Conservation (phyloP, 1,140 invertebrate species). For the Trypoxylus dichotomus region DNA sequence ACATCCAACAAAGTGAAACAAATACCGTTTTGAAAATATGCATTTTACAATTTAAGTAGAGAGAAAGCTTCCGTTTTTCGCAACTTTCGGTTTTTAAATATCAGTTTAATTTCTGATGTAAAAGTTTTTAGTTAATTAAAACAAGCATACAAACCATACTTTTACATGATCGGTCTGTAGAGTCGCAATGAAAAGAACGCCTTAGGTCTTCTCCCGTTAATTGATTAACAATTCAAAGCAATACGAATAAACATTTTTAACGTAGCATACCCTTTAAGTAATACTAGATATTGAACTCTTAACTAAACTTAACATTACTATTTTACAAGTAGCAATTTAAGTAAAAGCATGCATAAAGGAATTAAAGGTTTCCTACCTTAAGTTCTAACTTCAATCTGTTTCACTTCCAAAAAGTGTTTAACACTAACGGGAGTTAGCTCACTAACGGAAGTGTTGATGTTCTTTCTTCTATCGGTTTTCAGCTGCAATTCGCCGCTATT, state of each 20-base stretch:
- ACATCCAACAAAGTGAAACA: too few relatives aligned
- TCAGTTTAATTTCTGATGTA: too few relatives aligned
- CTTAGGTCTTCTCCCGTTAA: background rate
- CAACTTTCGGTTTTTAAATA: too few relatives aligned
- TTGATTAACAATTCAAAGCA: background rate
- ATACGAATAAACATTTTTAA: background rate
- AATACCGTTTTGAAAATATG: too few relatives aligned
- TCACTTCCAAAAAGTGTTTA: background rate
- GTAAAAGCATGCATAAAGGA: background rate
- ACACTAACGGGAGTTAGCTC: background rate
- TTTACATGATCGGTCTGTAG: too few relatives aligned
- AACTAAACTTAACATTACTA: background rate
- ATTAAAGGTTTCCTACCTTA: slow-evolving; percentile 11
- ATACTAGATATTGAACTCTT: background rate
- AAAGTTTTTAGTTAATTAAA: too few relatives aligned
- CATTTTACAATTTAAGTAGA: too few relatives aligned
- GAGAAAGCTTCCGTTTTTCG: too few relatives aligned
- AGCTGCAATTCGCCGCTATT: background rate
- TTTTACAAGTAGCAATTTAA: background rate
- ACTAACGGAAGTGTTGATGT: background rate
- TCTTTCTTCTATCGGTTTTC: background rate
- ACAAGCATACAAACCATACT: too few relatives aligned
- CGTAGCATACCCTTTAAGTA: too few relatives aligned
- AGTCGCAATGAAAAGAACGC: too few relatives aligned
- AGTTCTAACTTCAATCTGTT: background rate